These are phyloP conservation scores for Neodon shergylaensis DNA, from an alignment of 2,113 vertebrate genomes.

Conservation along the genomic window DNA sequence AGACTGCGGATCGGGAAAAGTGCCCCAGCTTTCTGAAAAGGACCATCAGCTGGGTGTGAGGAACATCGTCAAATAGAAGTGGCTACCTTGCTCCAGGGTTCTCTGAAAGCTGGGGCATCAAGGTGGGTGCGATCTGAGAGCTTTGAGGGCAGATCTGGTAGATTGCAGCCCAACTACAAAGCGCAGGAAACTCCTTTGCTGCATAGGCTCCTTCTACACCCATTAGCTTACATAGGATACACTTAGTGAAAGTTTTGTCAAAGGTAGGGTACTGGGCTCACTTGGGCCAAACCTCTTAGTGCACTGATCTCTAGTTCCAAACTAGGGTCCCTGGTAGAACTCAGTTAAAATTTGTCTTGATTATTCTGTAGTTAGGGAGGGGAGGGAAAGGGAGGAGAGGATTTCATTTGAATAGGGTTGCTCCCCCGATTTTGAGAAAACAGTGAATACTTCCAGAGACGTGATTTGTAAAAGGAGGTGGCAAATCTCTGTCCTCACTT, in stretches of 20 bases:
- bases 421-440: not conserved
- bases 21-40: not conserved
- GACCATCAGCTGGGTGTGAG: not conserved
- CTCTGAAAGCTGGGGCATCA: slow-evolving; percentile 51
- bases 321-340: not conserved
- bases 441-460: not conserved
- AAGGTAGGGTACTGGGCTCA: slow-evolving; percentile 22
- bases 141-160: slow-evolving; percentile 54
- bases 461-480: not conserved
- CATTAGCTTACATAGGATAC: not conserved
- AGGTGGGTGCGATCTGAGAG: slow-evolving; percentile 63
- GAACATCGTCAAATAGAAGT: not conserved
- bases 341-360: not conserved
- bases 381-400: not conserved
- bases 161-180: slow-evolving; percentile 58
- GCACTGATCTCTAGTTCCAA: not conserved
- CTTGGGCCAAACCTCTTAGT: not conserved
- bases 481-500: not conserved
- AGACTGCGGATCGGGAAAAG: not conserved
- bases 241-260: slow-evolving; percentile 69
- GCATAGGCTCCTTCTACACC: slow-evolving; percentile 48
- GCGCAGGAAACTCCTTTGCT: slow-evolving; percentile 68
- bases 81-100: not conserved
- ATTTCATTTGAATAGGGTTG: not conserved
- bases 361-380: not conserved